Percentiles rank a stretch among this genome's conserved stretches.
Evolutionary conservation across 2,113 vertebrate species (phyloP).

Genomic region (Lepidothrix coronata): DNA sequence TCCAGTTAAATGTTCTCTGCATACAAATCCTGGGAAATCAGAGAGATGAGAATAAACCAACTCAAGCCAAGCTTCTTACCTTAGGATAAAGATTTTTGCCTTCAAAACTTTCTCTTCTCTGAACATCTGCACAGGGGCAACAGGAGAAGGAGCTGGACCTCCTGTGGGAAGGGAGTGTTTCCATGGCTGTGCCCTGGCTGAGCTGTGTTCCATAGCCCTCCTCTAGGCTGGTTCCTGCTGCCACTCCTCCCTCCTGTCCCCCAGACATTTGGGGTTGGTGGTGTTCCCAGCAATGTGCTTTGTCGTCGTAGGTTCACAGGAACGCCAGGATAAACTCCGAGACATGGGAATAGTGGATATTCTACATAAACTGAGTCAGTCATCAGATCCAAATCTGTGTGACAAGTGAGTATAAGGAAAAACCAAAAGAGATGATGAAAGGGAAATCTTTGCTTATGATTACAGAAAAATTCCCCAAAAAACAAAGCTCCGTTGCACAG

Average conservation of each 20-base stretch:
- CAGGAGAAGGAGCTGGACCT: background rate
- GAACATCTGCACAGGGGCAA: accelerated
- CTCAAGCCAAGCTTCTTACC: background rate
- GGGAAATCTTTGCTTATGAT: background rate
- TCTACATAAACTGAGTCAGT: conserved; percentile 94
- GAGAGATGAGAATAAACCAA: background rate
- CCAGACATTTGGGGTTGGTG: background rate
- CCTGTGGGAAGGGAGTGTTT: background rate
- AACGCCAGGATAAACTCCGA: conserved; percentile 94
- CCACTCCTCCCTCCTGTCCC: background rate
- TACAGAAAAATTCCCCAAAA: background rate
- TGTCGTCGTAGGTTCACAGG: conserved; percentile 87
- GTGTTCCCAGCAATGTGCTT: background rate
- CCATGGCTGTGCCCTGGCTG: background rate
- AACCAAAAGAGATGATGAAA: background rate
- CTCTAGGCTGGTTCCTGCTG: background rate
- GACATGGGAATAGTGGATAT: conserved; percentile 98
- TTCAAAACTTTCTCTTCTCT: background rate
- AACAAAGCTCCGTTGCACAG: too few species aligned
- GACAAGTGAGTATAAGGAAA: conserved; percentile 84
- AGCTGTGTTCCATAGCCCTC: background rate
- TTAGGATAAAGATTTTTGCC: background rate
- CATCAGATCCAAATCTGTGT: conserved; percentile 91
- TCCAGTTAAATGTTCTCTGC: background rate
- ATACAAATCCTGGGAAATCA: background rate